Conservation (phyloP, 1,140 invertebrate species). For the Eueides isabella region DNA sequence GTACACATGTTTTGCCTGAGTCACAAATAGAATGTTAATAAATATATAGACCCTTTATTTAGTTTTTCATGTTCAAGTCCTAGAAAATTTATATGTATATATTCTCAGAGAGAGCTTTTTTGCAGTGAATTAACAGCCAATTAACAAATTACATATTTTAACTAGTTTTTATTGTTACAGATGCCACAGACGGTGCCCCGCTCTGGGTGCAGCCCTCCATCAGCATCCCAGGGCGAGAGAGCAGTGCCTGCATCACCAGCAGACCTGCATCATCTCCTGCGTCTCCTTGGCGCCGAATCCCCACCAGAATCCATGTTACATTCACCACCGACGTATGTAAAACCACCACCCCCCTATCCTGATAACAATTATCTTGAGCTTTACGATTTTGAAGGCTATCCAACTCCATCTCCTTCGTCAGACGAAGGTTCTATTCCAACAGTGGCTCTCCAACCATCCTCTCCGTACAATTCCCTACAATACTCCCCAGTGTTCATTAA, state of each 20-base stretch:
- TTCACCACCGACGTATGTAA: constrained; percentile 72
- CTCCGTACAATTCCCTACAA: constrained; percentile 72
- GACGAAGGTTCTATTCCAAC: constrained; percentile 80
- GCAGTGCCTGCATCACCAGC: constrained; percentile 83
- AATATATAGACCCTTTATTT: background rate
- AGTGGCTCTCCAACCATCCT: constrained; percentile 75
- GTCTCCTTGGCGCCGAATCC: constrained; percentile 80
- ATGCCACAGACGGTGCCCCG: constrained; percentile 92
- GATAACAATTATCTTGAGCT: constrained; percentile 72
- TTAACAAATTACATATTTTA: too few species aligned
- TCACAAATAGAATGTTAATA: background rate
- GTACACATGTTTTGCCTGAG: background rate
- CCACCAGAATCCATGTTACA: constrained; percentile 82
- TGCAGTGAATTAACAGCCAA: background rate
- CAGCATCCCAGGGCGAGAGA: constrained; percentile 86
- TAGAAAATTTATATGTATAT: too few species aligned
- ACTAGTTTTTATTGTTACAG: constrained; percentile 82
- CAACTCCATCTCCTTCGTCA: constrained; percentile 78
- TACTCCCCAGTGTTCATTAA: constrained; percentile 73
- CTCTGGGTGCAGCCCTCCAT: constrained; percentile 88
- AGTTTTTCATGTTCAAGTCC: background rate
- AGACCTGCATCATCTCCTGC: constrained; percentile 82
- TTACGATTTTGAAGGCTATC: constrained; percentile 76
- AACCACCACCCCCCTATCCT: constrained; percentile 74
- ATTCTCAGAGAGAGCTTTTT: too few species aligned